Base-by-base conservation (phyloP, 2,113 vertebrate genomes). In the Rhabdomys dilectus region DNA sequence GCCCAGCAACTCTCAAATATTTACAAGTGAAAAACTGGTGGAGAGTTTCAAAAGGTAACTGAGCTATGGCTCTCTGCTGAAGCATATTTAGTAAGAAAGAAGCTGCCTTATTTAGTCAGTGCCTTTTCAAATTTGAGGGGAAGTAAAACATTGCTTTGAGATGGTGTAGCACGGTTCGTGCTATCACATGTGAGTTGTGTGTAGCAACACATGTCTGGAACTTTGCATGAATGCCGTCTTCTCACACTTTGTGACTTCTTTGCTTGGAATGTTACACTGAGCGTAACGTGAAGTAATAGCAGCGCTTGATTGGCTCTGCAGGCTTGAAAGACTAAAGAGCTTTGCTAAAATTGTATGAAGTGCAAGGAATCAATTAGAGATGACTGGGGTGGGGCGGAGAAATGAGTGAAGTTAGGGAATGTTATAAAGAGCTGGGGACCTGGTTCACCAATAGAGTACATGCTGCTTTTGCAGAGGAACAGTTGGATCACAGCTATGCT, bases 131-230 rank as follows among this genome's bases (percentile, higher is more conserved):
- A 97, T 92, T 93, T 0, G 29, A 97, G 93, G 94, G 97, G 95
- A 98, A 98, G 95, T 94, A 84, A 97, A 91, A 91, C 95, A 96
- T 91, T n/a, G 91, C 95, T 97, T 95, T 96, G 91, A 97, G 93
- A 88, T 81, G 80, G 80, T 89, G 87, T 95, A 97, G 93, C 97
- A 96, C 96, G 96, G 88, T 96, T 95, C 70, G 48, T 90, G 64
- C 76, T 96, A 56, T 78, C 60, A 94, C 96, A 93, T 96, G 48
- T 97, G 92, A 97, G 98, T 96, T 96, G 89, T 94, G 70, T 95
- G 95, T 96, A 94, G 96, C 93, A 95, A 96, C 77, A 73, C 51
- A 93, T 84, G 48, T 76, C 93, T 96, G 19, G 95, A 96, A 93
- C 58, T 95, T 96, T 96, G 84, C 97, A 97, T 72, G 87, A 97